phyloP scores from a whole-genome alignment of 2,113 vertebrate species.

The Muntiacus reevesi region DNA sequence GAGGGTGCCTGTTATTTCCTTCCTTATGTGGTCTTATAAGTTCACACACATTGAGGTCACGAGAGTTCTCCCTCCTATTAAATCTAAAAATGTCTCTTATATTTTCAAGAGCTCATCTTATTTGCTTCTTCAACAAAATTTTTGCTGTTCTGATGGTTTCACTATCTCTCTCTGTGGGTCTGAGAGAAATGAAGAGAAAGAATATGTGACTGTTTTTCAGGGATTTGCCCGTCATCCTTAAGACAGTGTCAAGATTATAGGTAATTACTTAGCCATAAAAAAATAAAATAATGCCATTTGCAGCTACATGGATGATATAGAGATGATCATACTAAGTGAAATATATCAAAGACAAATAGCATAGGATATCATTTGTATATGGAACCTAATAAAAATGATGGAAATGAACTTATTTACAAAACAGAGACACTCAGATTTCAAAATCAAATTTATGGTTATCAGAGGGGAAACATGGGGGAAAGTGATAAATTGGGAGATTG shows the following conservation, averaged over 20 bases:
- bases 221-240: neutral
- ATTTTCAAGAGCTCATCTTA: neutral
- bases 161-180: neutral
- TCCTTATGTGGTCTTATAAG: neutral
- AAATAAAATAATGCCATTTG: neutral
- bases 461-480: neutral
- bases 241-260: neutral
- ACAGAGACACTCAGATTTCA: neutral
- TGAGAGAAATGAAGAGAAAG: neutral
- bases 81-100: neutral
- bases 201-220: neutral
- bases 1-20: neutral
- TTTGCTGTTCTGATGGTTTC: neutral
- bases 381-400: neutral
- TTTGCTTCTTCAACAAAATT: neutral
- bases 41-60: neutral
- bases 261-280: neutral
- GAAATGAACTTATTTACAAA: neutral
- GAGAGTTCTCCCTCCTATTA: neutral
- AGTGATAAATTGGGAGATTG: neutral
- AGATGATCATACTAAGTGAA: neutral
- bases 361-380: neutral
- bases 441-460: neutral
- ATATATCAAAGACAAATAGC: neutral
- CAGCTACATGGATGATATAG: neutral